Conservation (phyloP, 2,797 vertebrate species). For the Gambusia yucatana region DNA sequence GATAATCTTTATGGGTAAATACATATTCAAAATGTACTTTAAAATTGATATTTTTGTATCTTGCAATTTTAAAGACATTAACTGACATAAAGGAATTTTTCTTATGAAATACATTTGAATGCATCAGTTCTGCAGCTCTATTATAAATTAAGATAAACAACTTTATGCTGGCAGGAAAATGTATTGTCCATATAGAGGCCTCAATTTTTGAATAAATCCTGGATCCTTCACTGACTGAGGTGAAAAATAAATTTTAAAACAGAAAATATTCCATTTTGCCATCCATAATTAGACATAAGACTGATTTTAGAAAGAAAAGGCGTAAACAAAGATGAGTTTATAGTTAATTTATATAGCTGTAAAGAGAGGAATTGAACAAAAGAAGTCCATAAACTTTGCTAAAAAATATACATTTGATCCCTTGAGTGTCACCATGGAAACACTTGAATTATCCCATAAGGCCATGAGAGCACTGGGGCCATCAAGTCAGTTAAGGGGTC, state of each 20-base stretch:
- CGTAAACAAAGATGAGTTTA: not conserved
- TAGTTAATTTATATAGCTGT: not conserved
- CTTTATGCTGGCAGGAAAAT: not conserved
- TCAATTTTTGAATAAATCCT: not conserved
- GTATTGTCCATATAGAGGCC: not conserved
- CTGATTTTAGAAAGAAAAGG: not conserved
- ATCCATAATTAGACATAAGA: not conserved
- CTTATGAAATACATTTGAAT: not conserved
- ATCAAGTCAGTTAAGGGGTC: too few relatives aligned
- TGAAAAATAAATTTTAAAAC: not conserved
- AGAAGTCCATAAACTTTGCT: too few relatives aligned
- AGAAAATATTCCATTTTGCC: not conserved
- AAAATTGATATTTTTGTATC: not conserved
- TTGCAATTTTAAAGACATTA: not conserved
- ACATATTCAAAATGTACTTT: not conserved
- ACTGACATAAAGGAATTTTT: not conserved
- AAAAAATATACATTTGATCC: too few relatives aligned
- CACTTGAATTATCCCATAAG: too few relatives aligned
- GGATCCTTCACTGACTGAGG: not conserved
- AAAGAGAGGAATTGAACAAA: not conserved
- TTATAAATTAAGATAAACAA: not conserved
- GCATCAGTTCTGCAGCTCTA: not conserved
- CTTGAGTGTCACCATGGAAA: too few relatives aligned
- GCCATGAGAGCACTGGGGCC: too few relatives aligned
- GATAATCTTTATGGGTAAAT: not conserved